Base-by-base conservation (phyloP, 2,113 vertebrate genomes). In the Paracanthobrama guichenoti region DNA sequence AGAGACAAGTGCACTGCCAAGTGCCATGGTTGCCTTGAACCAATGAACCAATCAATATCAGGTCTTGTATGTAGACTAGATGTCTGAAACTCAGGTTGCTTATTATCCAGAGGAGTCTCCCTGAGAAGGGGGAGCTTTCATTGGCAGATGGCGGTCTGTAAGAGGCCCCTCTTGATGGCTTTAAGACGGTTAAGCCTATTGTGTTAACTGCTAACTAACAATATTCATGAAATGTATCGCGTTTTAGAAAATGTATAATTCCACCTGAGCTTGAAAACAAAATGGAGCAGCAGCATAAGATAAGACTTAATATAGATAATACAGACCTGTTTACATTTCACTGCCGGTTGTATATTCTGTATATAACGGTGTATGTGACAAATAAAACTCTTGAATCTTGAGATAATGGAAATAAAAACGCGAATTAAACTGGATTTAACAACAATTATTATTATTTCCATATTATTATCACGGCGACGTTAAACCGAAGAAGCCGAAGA, bases 71-170 rank as follows among this genome's bases (percentile, higher is more conserved):
- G 8, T 62, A 62, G 77, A 20, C 57, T 46, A n/a, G n/a, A n/a
- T n/a, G n/a, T n/a, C n/a, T n/a, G n/a, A n/a, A n/a, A n/a, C n/a
- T n/a, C n/a, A n/a, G n/a, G n/a, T n/a, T n/a, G n/a, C n/a, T n/a
- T n/a, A n/a, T n/a, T n/a, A n/a, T n/a, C n/a, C n/a, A 66, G 5
- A 67, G 57, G 7, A 13, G 16, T 81, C 79, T 8, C 53, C n/a
- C 44, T 44, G 24, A 46, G 55, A 80, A 48, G 80, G 79, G 60
- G 59, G 46, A 24, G 76, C 46, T 81, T 73, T 31, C 4, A 69
- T n/a, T 77, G 85, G 89, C 92, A 94, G 92, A 92, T 91, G 92
- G 90, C 69, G 82, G 83, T 87, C 86, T 2, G 26, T 87, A 85
- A 80, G 67, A 78, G 74, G 48, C 90, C 90, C 89, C 87, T 87